Evolutionary conservation across 2,888 invertebrate species (phyloP), one percentile per base, ranked within the genome.

Genomic region (Helicoverpa assulta): DNA sequence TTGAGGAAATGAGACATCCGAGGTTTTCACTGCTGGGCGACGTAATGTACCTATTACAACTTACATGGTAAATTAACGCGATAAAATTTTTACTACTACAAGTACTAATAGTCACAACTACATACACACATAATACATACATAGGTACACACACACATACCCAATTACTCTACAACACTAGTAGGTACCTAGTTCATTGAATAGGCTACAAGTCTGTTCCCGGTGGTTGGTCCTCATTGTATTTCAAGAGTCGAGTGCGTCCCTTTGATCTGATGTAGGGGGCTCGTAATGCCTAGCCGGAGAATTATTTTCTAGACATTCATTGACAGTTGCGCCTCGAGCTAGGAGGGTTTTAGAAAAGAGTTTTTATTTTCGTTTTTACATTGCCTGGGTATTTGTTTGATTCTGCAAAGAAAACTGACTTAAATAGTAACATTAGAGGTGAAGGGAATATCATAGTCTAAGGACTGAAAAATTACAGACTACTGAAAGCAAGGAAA

Each of bases 261-360:
- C n/a, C 43, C 65, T 82, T 84, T 83, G 84, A 83, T 77, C 70
- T 77, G 70, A 69, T 61, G 56, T 16, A 80, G 78, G 70, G 77
- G 75, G 53, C 56, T 70, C 51, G 10, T 66, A 29, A 53, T 56
- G 19, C 64, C 64, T 70, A 63, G 64, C n/a, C 14, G 29, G 26
- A 29, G 16, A 37, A 29, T 67, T 55, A 67, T 66, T 65, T 78
- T 62, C 58, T 67, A 79, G 75, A 58, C 26, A 40, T 66, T 50
- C 51, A 47, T 47, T 12, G 47, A 47, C 47, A 47, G 6, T 37
- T 71, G 50, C 12, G 61, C 76, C 50, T 16, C 6, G 19, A 68
- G 80, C 64, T 29, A 37, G 33, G 12, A 12, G 50, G 43, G 53
- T 52, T 33, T 60, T 63, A 51, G 51, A 76, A 67, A 14, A 26